Base-by-base conservation (phyloP, 2,113 vertebrate species). In the Thymallus thymallus region DNA sequence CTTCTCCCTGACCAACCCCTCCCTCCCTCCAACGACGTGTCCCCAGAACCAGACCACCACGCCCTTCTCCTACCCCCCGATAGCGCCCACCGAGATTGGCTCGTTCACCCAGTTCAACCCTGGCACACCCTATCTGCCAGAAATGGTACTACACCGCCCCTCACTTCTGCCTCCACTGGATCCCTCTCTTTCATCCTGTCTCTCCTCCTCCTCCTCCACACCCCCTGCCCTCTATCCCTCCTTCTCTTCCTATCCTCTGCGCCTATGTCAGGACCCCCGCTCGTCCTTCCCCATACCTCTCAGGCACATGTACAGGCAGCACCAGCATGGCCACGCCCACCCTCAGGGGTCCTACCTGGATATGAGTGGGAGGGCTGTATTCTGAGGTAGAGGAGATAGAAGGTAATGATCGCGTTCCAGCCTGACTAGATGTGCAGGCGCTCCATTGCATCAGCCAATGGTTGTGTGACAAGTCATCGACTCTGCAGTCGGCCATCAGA, bases 231-330 rank as follows among this genome's bases (percentile, higher is more conserved):
- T 93, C 22, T 93, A 92, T 78, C 76, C 89, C 0, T 30, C 88
- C 29, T 93, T 94, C 61, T 84, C 90, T 0, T 89, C 92, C 30
- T 93, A 93, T 73, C 91, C 92, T 56, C 84, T 93, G 5, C 82
- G 85, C 20, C 84, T 94, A 2, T 86, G 84, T 64, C 91, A 92
- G 84, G 91, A 93, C 63, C 90, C 92, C 60, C 88, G 90, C 67
- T 61, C 91, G 0, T 87, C 92, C 55, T 86, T 91, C n/a, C 72
- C 89, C 61, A 86, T 92, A 79, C 92, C 92, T 1, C 87, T 93
- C 78, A 87, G 91, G 79, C 91, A 91, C 72, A 85, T 93, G 60
- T 93, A 91, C 73, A 87, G 91, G 64, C 90, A 90, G 76, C 89
- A 84, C 73, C 91, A 90, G 72, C 91, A 90, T 48, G 76, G 85